Conservation (phyloP, 1,140 invertebrate genomes). For the Chironomus tepperi region DNA sequence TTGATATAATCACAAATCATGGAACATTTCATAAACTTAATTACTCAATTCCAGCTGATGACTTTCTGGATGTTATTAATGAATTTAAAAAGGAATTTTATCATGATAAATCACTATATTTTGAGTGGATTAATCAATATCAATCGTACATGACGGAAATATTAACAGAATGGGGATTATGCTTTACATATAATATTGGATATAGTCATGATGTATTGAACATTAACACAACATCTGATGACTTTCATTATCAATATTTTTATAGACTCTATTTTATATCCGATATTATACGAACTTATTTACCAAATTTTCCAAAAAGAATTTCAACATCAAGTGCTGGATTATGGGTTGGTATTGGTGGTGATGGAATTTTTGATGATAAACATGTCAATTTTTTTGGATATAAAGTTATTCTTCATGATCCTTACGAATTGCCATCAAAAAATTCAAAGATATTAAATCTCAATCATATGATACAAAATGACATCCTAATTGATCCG, state of each 20-base stretch:
- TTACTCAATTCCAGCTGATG: neutral
- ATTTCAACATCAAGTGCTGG: neutral
- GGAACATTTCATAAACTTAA: neutral
- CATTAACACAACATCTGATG: neutral
- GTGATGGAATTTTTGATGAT: conserved; percentile 30
- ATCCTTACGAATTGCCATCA: neutral
- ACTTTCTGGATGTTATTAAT: neutral
- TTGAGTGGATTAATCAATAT: too few species aligned
- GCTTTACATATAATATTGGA: neutral
- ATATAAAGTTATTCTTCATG: neutral
- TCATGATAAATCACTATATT: too few species aligned
- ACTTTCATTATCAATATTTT: neutral
- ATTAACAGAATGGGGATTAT: neutral
- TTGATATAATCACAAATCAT: neutral
- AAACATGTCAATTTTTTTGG: conserved; percentile 36
- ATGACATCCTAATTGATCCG: neutral
- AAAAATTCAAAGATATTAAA: neutral
- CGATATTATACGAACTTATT: too few species aligned
- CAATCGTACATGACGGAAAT: too few species aligned
- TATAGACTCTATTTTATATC: too few species aligned
- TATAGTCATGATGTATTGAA: neutral
- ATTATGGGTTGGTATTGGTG: neutral
- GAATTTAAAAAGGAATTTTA: neutral
- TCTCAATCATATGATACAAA: neutral
- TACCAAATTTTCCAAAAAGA: neutral